Base-by-base conservation (phyloP, 37 sponge, comb jelly and placozoan genomes). In the Axinella damicornis region DNA sequence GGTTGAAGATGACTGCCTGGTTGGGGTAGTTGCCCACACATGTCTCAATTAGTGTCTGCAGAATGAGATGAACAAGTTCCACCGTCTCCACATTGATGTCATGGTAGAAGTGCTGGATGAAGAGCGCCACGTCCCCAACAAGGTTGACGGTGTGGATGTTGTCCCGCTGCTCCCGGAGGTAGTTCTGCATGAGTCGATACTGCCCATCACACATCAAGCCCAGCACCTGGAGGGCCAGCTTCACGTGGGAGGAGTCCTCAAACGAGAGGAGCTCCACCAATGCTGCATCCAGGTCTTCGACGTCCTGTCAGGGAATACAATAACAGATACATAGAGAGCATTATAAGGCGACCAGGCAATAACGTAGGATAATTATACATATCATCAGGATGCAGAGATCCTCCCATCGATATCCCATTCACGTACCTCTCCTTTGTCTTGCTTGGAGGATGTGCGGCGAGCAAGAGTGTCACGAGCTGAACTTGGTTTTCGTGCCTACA, bases 181-280 rank as follows among this genome's bases (percentile, higher is more conserved):
- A 89, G 58, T 89, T 77, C 67, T 94, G 95, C 71, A 94, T 71
- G 40, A 65, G 35, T 21, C 76, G 39, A 56, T 85, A 65, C 69
- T 94, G 95, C 14, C 95, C 95, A 76, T 94, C 88, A 77, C 95
- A 94, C 85, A 94, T 82, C 17, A 82, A 75, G 14, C 91, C 91
- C 56, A 94, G 58, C 31, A 94, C 87, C 34, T 74, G 62, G 38
- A 87, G 61, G n/a, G 84, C 73, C 0, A 92, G 84, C 58, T 77
- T 76, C 22, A 86, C 39, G 53, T 86, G 77, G 36, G 54, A 19
- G 27, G 82, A 31, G n/a, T 88, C 83, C 4, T 69, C 18, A 63
- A 81, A 85, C 32, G 6, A 35, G 19, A 37, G n/a, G 41, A 46
- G 46, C 46, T 46, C 46, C 9, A 46, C 46, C 4, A 46, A 4